Evolutionary conservation across 2,113 vertebrate species (phyloP).

Genomic region (Halichoeres trimaculatus): DNA sequence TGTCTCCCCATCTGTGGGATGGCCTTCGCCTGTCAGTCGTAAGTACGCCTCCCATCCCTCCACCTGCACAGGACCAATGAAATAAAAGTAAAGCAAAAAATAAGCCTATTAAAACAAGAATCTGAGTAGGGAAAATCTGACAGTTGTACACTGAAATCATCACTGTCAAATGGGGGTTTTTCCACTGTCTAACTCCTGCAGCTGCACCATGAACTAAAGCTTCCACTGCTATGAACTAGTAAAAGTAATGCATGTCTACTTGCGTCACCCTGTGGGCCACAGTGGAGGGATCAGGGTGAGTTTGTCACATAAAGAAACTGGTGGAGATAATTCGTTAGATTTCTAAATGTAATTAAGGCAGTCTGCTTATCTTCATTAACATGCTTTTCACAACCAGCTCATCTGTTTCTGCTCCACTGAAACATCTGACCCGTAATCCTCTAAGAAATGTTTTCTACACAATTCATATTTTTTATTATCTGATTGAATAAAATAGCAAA

Average conservation of each 20-base stretch:
- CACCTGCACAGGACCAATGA: constrained; percentile 46
- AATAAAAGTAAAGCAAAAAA: constrained; percentile 27
- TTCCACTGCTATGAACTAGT: constrained; percentile 20
- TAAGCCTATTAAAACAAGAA: constrained; percentile 1
- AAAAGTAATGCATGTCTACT: constrained; percentile 40
- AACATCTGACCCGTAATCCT: background rate
- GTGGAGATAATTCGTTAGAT: constrained; percentile 8
- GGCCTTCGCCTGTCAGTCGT: constrained; percentile 99
- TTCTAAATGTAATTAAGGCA: constrained; percentile 1
- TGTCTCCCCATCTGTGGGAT: constrained; percentile 99
- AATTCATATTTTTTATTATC: too few species aligned
- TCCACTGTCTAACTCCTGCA: constrained; percentile 10
- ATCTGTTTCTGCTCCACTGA: constrained; percentile 17
- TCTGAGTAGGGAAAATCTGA: constrained; percentile 4
- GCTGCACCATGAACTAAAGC: constrained; percentile 6
- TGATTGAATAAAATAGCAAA: too few species aligned
- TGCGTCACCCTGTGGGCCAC: constrained; percentile 20
- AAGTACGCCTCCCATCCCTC: constrained; percentile 83
- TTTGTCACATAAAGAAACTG: constrained; percentile 14
- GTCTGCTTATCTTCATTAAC: constrained; percentile 23
- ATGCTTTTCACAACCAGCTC: constrained; percentile 30
- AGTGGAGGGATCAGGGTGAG: constrained; percentile 35
- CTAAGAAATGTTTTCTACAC: too few species aligned
- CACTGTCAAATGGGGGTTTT: constrained; percentile 2
- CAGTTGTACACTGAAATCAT: constrained; percentile 11